Base-by-base conservation (phyloP, 2,797 vertebrate genomes). In the Merluccius polli region DNA sequence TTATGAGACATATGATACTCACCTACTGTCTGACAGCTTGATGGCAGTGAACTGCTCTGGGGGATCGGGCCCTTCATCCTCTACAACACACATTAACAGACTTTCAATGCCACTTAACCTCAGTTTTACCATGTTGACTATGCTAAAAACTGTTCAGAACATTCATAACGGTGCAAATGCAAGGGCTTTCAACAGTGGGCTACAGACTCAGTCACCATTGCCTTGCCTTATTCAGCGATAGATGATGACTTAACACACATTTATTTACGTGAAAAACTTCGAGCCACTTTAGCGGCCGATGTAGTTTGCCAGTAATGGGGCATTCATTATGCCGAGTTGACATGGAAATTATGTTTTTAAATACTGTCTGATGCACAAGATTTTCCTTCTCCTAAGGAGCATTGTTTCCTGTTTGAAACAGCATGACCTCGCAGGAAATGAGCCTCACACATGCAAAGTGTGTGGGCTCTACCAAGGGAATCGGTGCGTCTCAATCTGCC, bases 21-120 rank as follows among this genome's bases (percentile, higher is more conserved):
- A 98, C 97, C 98, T 96, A 63, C 93, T 86, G 79, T 99, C 97
- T 31, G 97, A 98, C 74, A 99, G 75, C 83, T 97, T 99, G 78
- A 99, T 91, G 32, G 96, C 96, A 31, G 97, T 99, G 70, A 99
- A 97, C 87, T 99, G 98, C 82, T 99, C 97, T 1, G 98, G 98
- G 77, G 97, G 98, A 86, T 95, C 95, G 2, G 96, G 98, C 9
- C 95, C 96, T 85, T 98, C 96, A 81, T 97, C 95, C 73, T 93
- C 97, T 98, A 84, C 75, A 92, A 88, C 41, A 83, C 10, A 74
- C 30, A 8, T 1, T 1, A 16, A 69, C 29, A 69, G 29, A 15
- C 27, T 3, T 69, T 69, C 29, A 30, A 10, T 69, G 31, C 31
- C 67, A 69, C 65, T 68, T 16, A 15, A 67, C 65, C 16, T 4